A percentile compares a stretch with the other conserved stretches of the same genome.
These are phyloP conservation scores for Plebejus melissa DNA, from an alignment of 2,888 invertebrate species.

Conservation along the genomic window DNA sequence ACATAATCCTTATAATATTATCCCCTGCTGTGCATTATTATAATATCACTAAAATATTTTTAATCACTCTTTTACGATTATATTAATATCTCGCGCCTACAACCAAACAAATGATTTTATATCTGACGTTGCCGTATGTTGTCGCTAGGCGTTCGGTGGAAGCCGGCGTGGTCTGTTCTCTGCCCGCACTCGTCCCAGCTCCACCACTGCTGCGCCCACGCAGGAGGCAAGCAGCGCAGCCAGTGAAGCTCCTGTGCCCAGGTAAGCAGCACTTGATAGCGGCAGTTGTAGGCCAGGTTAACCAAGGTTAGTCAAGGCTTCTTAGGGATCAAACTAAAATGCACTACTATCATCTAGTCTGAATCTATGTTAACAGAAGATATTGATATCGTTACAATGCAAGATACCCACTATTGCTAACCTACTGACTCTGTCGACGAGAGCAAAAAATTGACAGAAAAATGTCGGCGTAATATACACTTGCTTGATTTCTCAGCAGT, in stretches of 20 bases:
- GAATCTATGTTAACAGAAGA: too few species aligned
- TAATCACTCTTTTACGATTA: background rate
- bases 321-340: too few species aligned
- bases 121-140: constrained; percentile 31
- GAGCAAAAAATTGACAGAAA: too few species aligned
- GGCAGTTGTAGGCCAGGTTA: too few species aligned
- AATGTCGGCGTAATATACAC: too few species aligned
- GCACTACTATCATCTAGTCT: too few species aligned
- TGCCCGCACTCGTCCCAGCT: constrained; percentile 59
- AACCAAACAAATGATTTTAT: background rate
- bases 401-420: too few species aligned
- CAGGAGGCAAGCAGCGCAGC: constrained; percentile 50
- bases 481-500: background rate
- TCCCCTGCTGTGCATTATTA: background rate
- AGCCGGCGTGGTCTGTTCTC: constrained; percentile 68
- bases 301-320: too few species aligned
- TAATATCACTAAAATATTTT: background rate
- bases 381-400: too few species aligned
- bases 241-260: constrained; percentile 57
- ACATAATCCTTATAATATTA: background rate
- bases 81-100: background rate
- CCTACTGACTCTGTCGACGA: too few species aligned
- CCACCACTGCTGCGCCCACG: constrained; percentile 53
- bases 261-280: constrained; percentile 38
- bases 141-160: constrained; percentile 61